Conservation (phyloP, 2,113 vertebrate genomes). For the Ranitomeya imitator region DNA sequence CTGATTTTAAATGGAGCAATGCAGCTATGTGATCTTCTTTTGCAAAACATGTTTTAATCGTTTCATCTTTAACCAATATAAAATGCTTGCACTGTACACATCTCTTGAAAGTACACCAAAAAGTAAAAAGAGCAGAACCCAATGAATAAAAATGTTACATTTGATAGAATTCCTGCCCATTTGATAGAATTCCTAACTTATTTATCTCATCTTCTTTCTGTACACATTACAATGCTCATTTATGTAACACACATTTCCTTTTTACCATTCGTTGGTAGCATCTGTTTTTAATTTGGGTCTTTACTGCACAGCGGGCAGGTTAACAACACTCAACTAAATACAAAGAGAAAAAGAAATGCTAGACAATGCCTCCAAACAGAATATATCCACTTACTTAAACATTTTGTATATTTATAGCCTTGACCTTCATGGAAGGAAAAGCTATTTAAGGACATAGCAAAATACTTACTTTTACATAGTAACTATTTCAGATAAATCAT, state of each 20-base stretch:
- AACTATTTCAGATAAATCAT: slow-evolving; percentile 1
- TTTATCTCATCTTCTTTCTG: slow-evolving; percentile 48
- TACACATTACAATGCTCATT: slow-evolving; percentile 50
- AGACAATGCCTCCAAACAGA: slow-evolving; percentile 36
- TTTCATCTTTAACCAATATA: slow-evolving; percentile 41
- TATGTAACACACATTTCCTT: slow-evolving; percentile 37
- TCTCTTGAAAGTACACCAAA: slow-evolving; percentile 36
- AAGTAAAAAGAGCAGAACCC: slow-evolving; percentile 40
- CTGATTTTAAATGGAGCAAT: background rate
- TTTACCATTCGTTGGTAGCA: slow-evolving; percentile 33
- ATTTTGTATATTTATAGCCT: slow-evolving; percentile 31
- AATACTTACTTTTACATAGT: background rate
- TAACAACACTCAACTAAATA: slow-evolving; percentile 45
- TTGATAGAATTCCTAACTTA: slow-evolving; percentile 1
- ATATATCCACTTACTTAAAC: slow-evolving; percentile 7
- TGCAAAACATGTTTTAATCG: slow-evolving; percentile 5
- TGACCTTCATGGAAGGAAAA: slow-evolving; percentile 30
- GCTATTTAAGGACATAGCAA: slow-evolving; percentile 39
- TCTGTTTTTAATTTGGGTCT: slow-evolving; percentile 52
- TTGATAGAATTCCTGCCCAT: slow-evolving; percentile 54
- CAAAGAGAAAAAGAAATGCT: slow-evolving; percentile 28
- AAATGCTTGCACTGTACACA: slow-evolving; percentile 8
- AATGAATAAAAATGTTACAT: slow-evolving; percentile 40
- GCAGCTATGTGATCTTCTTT: slow-evolving; percentile 7
- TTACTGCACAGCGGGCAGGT: slow-evolving; percentile 53